A percentile compares a stretch with the other conserved stretches of the same genome.
Evolutionary conservation across 2,888 invertebrate species (phyloP).

Genomic region (Macaria liturata): DNA sequence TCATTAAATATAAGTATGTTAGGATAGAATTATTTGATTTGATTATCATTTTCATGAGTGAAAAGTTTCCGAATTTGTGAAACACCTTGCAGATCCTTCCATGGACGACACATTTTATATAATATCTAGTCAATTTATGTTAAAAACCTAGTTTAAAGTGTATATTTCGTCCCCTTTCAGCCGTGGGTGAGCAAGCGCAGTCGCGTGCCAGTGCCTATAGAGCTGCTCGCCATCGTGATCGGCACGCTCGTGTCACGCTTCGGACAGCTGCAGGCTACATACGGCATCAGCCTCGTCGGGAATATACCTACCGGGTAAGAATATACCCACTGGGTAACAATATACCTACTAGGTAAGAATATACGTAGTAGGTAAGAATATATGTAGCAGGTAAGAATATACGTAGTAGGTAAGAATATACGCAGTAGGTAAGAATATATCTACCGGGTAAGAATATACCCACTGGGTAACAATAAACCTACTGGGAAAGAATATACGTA

Average conservation of each 20-base stretch:
- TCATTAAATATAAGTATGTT: no score
- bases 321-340: background rate
- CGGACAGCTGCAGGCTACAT: slow-evolving; percentile 80
- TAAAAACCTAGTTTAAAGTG: no score
- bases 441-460: slow-evolving; percentile 87
- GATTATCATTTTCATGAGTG: no score
- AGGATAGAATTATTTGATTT: no score
- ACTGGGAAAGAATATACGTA: slow-evolving; percentile 84
- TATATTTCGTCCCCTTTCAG: slow-evolving; percentile 62
- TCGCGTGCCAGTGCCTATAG: slow-evolving; percentile 91
- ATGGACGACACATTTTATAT: no score
- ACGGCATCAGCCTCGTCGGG: slow-evolving; percentile 87
- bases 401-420: no score
- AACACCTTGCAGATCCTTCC: no score
- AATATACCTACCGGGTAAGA: slow-evolving; percentile 92
- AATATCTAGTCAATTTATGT: no score
- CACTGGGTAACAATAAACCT: no score
- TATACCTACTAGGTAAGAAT: slow-evolving; percentile 37
- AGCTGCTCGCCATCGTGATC: slow-evolving; percentile 88
- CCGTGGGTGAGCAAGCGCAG: slow-evolving; percentile 85
- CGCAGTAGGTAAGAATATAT: slow-evolving; percentile 76
- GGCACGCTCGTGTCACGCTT: slow-evolving; percentile 88
- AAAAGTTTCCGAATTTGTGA: no score
- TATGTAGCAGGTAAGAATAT: slow-evolving; percentile 31
- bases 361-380: slow-evolving; percentile 91